Percentiles rank a stretch among this genome's conserved stretches.
phyloP scores from a whole-genome alignment of 2,888 invertebrate genomes.

The Ochlodes sylvanus region DNA sequence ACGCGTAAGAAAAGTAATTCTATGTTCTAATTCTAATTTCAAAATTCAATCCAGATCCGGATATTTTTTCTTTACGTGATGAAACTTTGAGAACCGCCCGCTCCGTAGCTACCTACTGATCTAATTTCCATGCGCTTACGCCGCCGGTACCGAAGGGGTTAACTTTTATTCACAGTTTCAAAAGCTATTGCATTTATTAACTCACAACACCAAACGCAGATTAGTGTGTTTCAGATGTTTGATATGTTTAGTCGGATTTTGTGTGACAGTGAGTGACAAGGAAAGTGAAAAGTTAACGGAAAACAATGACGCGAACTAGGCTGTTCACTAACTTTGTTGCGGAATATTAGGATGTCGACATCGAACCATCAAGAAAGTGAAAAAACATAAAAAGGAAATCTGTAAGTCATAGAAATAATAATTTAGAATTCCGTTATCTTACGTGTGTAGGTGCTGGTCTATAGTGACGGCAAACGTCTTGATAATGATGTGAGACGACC shows the following conservation, averaged over 20 bases:
- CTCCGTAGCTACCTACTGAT: constrained; percentile 77
- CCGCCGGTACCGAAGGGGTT: constrained; percentile 74
- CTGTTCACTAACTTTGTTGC: too few species aligned
- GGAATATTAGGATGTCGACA: too few species aligned
- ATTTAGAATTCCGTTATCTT: too few species aligned
- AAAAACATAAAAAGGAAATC: too few species aligned
- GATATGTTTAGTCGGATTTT: constrained; percentile 64
- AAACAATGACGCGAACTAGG: not conserved
- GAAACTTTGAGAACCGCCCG: constrained; percentile 63
- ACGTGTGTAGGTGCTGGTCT: too few species aligned
- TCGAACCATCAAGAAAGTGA: too few species aligned
- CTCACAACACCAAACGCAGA: constrained; percentile 65
- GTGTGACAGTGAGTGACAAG: constrained; percentile 35
- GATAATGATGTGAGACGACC: too few species aligned
- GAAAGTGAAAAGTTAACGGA: constrained; percentile 41
- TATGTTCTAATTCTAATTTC: too few species aligned
- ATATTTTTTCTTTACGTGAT: not conserved
- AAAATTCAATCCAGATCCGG: too few species aligned
- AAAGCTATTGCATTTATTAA: constrained; percentile 79
- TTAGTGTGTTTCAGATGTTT: constrained; percentile 77
- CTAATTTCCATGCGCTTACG: constrained; percentile 84
- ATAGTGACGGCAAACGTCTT: too few species aligned
- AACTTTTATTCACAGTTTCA: constrained; percentile 78
- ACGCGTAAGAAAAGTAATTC: too few species aligned
- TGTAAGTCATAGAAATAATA: too few species aligned